These are phyloP conservation scores for Mythimna impura DNA, from an alignment of 2,888 invertebrate genomes.

Conservation along the genomic window DNA sequence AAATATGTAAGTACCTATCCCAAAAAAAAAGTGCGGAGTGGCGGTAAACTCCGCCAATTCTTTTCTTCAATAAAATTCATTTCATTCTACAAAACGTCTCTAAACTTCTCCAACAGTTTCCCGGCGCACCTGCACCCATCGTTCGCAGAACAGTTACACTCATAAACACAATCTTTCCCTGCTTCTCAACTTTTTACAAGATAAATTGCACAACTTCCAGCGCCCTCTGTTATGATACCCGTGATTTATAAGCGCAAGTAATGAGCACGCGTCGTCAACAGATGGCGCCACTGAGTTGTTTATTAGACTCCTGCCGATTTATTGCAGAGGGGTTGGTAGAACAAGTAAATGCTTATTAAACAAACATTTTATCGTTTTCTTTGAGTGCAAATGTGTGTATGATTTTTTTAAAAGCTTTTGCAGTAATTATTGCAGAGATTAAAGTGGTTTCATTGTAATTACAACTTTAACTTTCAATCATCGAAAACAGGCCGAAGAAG, in stretches of 20 bases:
- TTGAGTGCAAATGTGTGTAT: constrained; percentile 65
- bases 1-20: not conserved
- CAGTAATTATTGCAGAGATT: constrained; percentile 15
- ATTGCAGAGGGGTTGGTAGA: constrained; percentile 70
- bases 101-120: constrained; percentile 59
- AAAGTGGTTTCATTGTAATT: constrained; percentile 7
- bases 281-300: constrained; percentile 82
- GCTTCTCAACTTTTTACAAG: constrained; percentile 69
- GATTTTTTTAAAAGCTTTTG: constrained; percentile 25
- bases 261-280: constrained; percentile 82
- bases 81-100: constrained; percentile 25
- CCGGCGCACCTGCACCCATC: constrained; percentile 61
- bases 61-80: constrained; percentile 26
- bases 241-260: constrained; percentile 83
- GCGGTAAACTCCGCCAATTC: not conserved
- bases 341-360: constrained; percentile 63
- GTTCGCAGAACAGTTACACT: constrained; percentile 54
- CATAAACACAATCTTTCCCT: constrained; percentile 84
- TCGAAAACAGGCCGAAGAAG: too few species aligned
- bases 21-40: not conserved
- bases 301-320: constrained; percentile 79
- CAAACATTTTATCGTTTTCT: constrained; percentile 63
- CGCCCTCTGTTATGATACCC: constrained; percentile 83
- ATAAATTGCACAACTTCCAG: constrained; percentile 81
- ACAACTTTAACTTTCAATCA: not conserved